These are phyloP conservation scores for Acronicta alni DNA, from an alignment of 2,888 invertebrate genomes.

Conservation along the genomic window DNA sequence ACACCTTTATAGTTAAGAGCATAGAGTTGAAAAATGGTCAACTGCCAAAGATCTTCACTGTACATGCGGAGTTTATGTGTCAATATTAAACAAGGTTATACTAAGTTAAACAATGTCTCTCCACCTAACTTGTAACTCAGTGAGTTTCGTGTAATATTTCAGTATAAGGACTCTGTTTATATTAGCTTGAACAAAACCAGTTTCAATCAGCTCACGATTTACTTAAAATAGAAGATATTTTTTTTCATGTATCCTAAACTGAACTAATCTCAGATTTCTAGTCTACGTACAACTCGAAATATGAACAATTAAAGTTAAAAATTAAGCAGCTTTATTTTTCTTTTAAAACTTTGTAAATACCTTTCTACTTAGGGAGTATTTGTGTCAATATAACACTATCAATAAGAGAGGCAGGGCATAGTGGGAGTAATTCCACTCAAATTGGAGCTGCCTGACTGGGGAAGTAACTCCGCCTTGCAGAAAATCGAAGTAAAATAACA, in stretches of 20 bases:
- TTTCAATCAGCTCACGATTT: background rate
- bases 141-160: slow-evolving; percentile 7
- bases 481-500: too few species aligned
- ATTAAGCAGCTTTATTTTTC: slow-evolving; percentile 14
- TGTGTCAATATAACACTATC: too few species aligned
- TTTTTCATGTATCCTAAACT: slow-evolving; percentile 15
- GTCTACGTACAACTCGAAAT: slow-evolving; percentile 36
- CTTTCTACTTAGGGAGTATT: background rate
- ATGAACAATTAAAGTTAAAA: slow-evolving; percentile 37
- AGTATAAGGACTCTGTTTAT: background rate
- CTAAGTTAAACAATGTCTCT: background rate
- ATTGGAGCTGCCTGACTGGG: too few species aligned
- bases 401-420: too few species aligned
- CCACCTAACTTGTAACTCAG: background rate
- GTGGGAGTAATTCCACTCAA: too few species aligned
- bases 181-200: background rate
- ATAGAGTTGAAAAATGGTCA: too few species aligned
- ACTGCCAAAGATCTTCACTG: too few species aligned
- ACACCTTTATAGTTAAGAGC: too few species aligned
- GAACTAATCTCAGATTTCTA: slow-evolving; percentile 26
- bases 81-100: background rate
- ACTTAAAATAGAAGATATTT: slow-evolving; percentile 21
- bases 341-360: background rate
- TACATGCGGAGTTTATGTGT: slow-evolving; percentile 9
- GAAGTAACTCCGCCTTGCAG: too few species aligned